phyloP scores from a whole-genome alignment of 2,797 vertebrate species.

The Macrochelys suwanniensis region DNA sequence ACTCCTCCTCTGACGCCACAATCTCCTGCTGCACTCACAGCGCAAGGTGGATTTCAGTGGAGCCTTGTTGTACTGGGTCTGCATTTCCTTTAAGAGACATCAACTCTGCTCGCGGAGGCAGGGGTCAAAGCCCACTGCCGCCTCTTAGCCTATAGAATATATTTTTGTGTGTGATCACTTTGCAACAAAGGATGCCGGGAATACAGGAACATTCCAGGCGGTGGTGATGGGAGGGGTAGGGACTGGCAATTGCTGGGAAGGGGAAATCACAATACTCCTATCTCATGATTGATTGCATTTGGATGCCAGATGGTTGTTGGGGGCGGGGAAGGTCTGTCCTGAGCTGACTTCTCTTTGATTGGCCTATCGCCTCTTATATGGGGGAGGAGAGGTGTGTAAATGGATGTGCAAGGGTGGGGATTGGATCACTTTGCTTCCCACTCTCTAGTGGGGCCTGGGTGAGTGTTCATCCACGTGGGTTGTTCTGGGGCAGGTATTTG shows the following conservation, averaged over 20 bases:
- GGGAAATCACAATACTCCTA: slow-evolving; percentile 27
- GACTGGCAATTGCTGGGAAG: not conserved
- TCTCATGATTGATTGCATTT: slow-evolving; percentile 40
- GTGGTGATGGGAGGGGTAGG: not conserved
- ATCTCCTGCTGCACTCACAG: slow-evolving; percentile 8
- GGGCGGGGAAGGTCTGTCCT: not conserved
- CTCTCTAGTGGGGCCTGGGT: not conserved
- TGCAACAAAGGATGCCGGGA: slow-evolving; percentile 53
- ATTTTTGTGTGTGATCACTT: slow-evolving; percentile 59
- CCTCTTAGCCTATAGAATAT: slow-evolving; percentile 70
- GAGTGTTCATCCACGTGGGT: not conserved
- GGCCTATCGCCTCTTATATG: not conserved
- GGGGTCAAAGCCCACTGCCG: slow-evolving; percentile 3
- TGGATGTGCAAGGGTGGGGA: not conserved
- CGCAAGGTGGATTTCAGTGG: slow-evolving; percentile 49
- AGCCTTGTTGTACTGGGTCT: slow-evolving; percentile 64
- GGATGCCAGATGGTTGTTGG: not conserved
- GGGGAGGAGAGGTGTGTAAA: not conserved
- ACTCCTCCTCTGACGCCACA: slow-evolving; percentile 44
- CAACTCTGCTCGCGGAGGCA: slow-evolving; percentile 52
- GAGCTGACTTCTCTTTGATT: not conserved
- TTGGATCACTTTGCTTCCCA: not conserved
- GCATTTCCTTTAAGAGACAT: slow-evolving; percentile 61
- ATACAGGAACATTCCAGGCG: slow-evolving; percentile 64
- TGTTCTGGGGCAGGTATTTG: not conserved